A percentile compares a stretch with the other conserved stretches of the same genome.
Conservation (phyloP, 2,113 vertebrate genomes). For the Malurus elegans region DNA sequence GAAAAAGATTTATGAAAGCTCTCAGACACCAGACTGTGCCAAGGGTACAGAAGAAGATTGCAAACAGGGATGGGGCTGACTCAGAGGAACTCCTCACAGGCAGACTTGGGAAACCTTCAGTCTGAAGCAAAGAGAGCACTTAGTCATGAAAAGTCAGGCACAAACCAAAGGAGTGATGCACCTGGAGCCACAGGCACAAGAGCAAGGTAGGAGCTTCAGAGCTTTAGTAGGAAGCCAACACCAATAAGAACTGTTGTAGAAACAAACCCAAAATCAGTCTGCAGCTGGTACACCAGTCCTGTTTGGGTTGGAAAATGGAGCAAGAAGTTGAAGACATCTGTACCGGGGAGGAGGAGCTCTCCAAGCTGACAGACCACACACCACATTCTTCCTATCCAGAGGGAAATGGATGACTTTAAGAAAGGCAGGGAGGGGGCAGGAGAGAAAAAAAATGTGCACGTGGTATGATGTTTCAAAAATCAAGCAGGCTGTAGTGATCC, state of each 20-base stretch:
- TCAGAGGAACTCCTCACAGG: background rate
- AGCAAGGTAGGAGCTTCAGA: background rate
- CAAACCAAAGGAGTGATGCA: background rate
- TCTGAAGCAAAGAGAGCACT: background rate
- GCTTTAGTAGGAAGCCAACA: background rate
- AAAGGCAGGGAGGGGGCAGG: background rate
- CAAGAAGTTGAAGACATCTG: background rate
- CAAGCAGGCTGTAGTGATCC: background rate
- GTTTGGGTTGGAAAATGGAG: background rate
- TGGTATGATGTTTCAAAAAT: background rate
- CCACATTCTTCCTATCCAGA: background rate
- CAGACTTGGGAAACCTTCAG: background rate
- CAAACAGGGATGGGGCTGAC: background rate
- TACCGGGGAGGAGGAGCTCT: background rate
- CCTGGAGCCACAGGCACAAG: background rate
- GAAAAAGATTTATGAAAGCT: background rate
- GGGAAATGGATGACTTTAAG: background rate
- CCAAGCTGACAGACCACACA: background rate
- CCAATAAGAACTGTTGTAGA: background rate
- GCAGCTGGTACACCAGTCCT: background rate
- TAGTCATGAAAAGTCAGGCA: background rate
- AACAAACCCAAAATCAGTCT: background rate
- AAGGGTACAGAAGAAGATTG: too few species aligned
- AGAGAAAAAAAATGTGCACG: background rate
- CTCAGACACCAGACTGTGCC: background rate